These are phyloP conservation scores for Melospiza georgiana DNA, from an alignment of 2,113 vertebrate species.

Conservation along the genomic window DNA sequence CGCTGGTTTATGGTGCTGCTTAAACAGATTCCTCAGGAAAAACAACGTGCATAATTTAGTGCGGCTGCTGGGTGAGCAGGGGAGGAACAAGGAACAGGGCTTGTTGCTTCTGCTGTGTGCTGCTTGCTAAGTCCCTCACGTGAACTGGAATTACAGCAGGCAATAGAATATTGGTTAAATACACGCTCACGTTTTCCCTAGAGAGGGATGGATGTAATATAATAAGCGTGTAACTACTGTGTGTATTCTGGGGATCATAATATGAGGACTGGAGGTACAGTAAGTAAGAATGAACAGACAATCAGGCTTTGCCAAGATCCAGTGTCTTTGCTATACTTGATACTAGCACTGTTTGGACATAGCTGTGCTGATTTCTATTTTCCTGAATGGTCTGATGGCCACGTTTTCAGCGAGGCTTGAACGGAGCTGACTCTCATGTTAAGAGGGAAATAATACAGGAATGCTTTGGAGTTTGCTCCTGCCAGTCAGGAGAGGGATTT, in stretches of 20 bases:
- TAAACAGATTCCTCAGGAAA: constrained; percentile 25
- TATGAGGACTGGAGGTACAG: neutral
- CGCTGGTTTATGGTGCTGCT: neutral
- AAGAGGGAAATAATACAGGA: constrained; percentile 6
- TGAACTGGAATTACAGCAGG: neutral
- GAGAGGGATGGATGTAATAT: neutral
- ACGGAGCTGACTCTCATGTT: constrained; percentile 3
- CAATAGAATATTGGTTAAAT: neutral
- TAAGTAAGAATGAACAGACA: neutral
- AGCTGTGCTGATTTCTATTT: neutral
- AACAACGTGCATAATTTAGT: neutral
- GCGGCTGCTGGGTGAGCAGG: neutral
- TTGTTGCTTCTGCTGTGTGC: neutral
- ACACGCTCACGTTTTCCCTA: neutral
- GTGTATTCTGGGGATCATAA: neutral
- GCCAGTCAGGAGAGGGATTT: constrained; percentile 56
- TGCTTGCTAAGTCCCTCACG: neutral
- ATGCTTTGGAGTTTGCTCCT: neutral
- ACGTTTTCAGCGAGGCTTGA: constrained; percentile 20
- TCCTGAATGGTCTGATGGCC: neutral
- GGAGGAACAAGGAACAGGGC: neutral
- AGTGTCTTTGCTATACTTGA: neutral
- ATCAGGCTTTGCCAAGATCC: neutral
- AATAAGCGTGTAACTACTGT: neutral
- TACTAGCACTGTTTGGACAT: neutral